These are phyloP conservation scores for Chelonoidis abingdonii DNA, from an alignment of 2,113 vertebrate species.

Conservation along the genomic window DNA sequence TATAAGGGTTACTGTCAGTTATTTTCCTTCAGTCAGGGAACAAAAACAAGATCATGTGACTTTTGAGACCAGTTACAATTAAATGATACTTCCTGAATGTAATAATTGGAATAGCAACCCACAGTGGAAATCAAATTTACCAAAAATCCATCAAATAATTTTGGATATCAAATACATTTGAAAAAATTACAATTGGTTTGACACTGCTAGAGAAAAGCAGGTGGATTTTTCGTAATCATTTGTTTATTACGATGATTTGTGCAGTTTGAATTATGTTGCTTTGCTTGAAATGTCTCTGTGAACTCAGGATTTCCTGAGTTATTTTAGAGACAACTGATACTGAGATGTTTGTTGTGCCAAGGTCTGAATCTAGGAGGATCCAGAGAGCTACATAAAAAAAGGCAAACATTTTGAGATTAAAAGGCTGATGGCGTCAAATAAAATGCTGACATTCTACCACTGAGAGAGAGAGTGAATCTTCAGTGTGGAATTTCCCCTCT, in stretches of 20 bases:
- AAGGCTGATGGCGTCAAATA: not conserved
- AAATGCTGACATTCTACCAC: not conserved
- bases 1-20: no score
- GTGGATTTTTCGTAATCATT: slow-evolving; percentile 38
- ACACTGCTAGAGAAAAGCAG: not conserved
- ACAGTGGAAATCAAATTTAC: no score
- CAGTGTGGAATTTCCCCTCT: not conserved
- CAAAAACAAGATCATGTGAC: no score
- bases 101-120: no score
- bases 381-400: not conserved
- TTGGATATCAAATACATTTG: slow-evolving; percentile 19
- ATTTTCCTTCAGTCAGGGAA: no score
- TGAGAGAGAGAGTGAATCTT: not conserved
- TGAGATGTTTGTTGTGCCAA: not conserved
- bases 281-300: not conserved
- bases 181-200: not conserved
- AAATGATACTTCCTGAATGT: no score
- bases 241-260: not conserved
- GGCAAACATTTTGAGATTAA: not conserved
- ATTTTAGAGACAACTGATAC: not conserved
- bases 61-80: no score
- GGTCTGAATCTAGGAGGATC: not conserved
- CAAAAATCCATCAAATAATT: not conserved
- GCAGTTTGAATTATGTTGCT: not conserved
- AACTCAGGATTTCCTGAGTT: not conserved